phyloP scores from a whole-genome alignment of 2,113 vertebrate genomes.

The Grantiella picta region DNA sequence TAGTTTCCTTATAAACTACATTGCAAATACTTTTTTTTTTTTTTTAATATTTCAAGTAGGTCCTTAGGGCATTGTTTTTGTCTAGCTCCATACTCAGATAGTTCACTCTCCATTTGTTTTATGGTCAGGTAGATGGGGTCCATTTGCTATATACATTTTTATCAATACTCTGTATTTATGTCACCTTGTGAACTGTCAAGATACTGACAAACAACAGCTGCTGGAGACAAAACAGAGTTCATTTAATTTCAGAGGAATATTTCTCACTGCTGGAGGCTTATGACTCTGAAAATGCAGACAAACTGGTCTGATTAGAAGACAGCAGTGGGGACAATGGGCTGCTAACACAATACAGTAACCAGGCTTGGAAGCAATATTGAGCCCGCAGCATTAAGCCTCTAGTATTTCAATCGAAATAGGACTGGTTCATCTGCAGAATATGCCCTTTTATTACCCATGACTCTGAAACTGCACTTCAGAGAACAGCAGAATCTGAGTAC shows the following conservation, averaged over 20 bases:
- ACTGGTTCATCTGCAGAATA: neutral
- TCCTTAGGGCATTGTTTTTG: neutral
- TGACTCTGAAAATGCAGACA: conserved; percentile 1
- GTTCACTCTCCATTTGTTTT: conserved; percentile 32
- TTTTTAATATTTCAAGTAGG: neutral
- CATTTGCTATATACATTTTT: conserved; percentile 19
- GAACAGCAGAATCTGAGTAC: neutral
- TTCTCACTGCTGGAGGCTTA: conserved; percentile 46
- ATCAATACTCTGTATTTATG: conserved; percentile 29
- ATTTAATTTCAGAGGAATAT: conserved; percentile 37
- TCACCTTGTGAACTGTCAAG: conserved; percentile 3
- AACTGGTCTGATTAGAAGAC: conserved; percentile 46
- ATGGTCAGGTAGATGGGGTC: neutral
- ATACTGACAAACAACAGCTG: conserved; percentile 41
- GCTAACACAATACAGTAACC: conserved; percentile 5
- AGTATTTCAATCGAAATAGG: neutral
- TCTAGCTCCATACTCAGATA: neutral
- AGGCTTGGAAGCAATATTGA: neutral
- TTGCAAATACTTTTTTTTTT: neutral
- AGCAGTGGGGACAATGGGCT: neutral
- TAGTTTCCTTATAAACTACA: neutral
- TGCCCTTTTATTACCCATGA: neutral
- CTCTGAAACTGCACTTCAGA: neutral
- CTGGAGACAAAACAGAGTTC: neutral
- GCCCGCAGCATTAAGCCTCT: neutral